Base-by-base conservation (phyloP, 2,113 vertebrate species). In the Ondatra zibethicus region DNA sequence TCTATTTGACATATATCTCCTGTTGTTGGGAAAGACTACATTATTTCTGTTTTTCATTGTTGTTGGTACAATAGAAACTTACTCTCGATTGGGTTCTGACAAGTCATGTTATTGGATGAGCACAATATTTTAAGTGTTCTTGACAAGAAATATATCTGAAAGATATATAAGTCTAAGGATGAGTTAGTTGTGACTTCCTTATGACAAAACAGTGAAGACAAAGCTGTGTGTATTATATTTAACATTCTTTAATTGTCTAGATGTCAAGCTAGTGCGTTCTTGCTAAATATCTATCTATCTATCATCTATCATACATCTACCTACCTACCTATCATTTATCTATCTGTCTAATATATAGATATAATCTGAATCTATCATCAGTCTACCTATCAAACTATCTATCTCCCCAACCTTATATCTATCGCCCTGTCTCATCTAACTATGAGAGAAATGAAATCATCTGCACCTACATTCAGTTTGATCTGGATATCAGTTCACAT, bases 161-260 rank as follows among this genome's bases (percentile, higher is more conserved):
- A 98, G 92, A 91, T 87, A 93, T 97, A 21, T 88, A 92, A 92
- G 75, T 96, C 23, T 73, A 97, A 31, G 25, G 2, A 97, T 97
- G 93, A 94, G 39, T 95, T 96, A 94, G 88, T 92, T 65, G 97
- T 96, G 92, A 96, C 70, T 77, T 96, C 73, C 29, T 73, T 27
- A 55, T 16, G 55, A 4, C 98, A 89, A 94, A 98, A 96, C 55
- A 42, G 97, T 94, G 97, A 97, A 94, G 81, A 84, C 12, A 36
- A 87, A 93, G 66, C 97, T 98, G 98, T 98, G 92, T 98, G 94
- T 98, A 97, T 98, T 97, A 97, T 97, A 97, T 98, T 98, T 88
- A 97, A 91, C 89, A 89, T 95, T 98, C 96, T 98, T 91, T 94
- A 97, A 92, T 92, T 97, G 98, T 90, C 78, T 70, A 96, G 96